Base-by-base conservation (phyloP, 1,140 invertebrate species). In the Atta cephalotes region DNA sequence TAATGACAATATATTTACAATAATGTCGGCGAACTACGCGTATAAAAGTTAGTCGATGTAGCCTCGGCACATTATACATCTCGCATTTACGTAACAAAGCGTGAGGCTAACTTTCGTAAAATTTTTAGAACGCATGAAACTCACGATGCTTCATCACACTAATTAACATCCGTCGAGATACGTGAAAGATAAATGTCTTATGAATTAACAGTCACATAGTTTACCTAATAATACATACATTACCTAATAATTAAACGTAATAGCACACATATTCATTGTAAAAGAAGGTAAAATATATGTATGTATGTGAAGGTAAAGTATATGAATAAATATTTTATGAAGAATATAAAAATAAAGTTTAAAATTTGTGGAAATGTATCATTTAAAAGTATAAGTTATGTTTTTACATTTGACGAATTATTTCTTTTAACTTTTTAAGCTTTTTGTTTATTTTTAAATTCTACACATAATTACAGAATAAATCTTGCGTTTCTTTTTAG, bases 1-100 rank as follows among this genome's bases (percentile, higher is more conserved):
- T 71, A 81, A 81, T 80, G 78, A 70, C 65, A 71, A 21, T 12
- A n/a, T 70, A 81, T 81, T 71, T 81, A 81, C 65, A 39, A 71
- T 81, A 81, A 71, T 68, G 49, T 25, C 49, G 51, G 31, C 14
- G n/a, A 81, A 81, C 65, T 71, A 45, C 35, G 49, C 31, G n/a
- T 71, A 58, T 81, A 71, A 81, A 81, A 81, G 65, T 81, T 81
- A 81, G 49, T 58, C 51, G 51, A 31, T 71, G 65, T 58, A 31
- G 53, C 85, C 85, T 25, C n/a, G 21, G 18, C 25, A 10, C 51
- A 3, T 39, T 28, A 31, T 31, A 31, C 25, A 45, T 63, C 65
- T 78, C 51, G 18, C 31, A 81, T 70, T 81, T 68, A 80, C 45
- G 77, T 79, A 78, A 66, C 56, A 49, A 80, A 80, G 28, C 77